Percentiles rank a stretch among this genome's conserved stretches.
These are phyloP conservation scores for Ctenoplectra terminalis DNA, from an alignment of 1,140 invertebrate genomes.

Conservation along the genomic window DNA sequence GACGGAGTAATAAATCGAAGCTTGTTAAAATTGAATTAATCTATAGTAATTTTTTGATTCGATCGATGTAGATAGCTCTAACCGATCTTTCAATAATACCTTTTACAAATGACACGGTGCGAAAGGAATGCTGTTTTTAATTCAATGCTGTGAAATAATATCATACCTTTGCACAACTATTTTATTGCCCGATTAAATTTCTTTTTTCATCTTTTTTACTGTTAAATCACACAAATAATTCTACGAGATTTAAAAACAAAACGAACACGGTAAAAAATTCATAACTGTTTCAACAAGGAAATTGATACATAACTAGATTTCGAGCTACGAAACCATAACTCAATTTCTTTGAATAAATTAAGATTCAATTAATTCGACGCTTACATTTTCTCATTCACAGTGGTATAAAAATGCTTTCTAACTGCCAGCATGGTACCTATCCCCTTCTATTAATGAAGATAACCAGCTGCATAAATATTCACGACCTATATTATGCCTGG, in stretches of 20 bases:
- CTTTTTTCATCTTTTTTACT: neutral
- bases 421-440: neutral
- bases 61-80: too few relatives aligned
- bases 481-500: neutral
- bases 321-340: neutral
- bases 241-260: too few relatives aligned
- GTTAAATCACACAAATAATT: neutral
- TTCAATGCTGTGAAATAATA: too few relatives aligned
- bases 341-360: neutral
- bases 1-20: too few relatives aligned
- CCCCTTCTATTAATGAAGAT: neutral
- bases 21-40: too few relatives aligned
- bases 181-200: too few relatives aligned
- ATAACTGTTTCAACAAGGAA: neutral
- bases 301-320: neutral
- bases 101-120: too few relatives aligned
- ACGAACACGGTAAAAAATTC: too few relatives aligned
- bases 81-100: too few relatives aligned
- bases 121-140: too few relatives aligned
- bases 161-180: too few relatives aligned
- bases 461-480: conserved; percentile 36
- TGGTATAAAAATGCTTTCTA: neutral
- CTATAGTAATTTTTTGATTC: too few relatives aligned
- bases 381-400: neutral
- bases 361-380: neutral